Evolutionary conservation across 2,113 vertebrate genomes (phyloP), one percentile per base, ranked within the genome.

Genomic region (Bubo blakistoni): DNA sequence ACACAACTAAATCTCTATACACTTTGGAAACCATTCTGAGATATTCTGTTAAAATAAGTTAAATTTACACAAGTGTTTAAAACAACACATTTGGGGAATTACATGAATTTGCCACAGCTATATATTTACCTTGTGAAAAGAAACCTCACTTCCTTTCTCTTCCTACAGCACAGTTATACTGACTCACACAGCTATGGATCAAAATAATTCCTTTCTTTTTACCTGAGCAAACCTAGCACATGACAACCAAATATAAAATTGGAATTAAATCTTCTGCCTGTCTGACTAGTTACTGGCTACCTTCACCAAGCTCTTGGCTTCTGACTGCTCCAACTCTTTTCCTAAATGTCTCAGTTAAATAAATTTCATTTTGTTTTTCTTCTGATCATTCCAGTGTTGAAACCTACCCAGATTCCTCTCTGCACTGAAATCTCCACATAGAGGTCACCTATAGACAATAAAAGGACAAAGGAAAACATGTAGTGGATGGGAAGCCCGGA

Each of bases 391-490:
- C 8, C 54, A 72, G 22, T 17, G 13, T 54, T 77, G 29, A 73
- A 62, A 16, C 69, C 67, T 47, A 34, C 25, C 9, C 18, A 21
- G 30, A 66, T 61, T 87, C 26, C 10, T 38, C 26, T 78, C 52
- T 72, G 26, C 30, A 71, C 26, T 52, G 42, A 67, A 49, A 3
- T 92, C 21, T 66, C 34, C 19, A 26, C 6, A 12, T 13, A 17
- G 16, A 61, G 11, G 16, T 54, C 24, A 27, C 34, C 21, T 21
- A 26, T 0, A 74, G 30, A 3, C 0, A 0, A 63, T 1, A 69
- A 9, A 5, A 73, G 8, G 27, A 61, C 34, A 79, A 66, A 27
- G 36, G 38, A 66, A 78, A 69, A 3, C 7, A 32, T 0, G 0
- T 13, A 30, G 22, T 13, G 1, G 30, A 8, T 21, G 9, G 25